Percentiles rank a stretch among this genome's conserved stretches.
Evolutionary conservation across 2,113 vertebrate species (phyloP).

Genomic region (Sphaerodactylus townsendi): DNA sequence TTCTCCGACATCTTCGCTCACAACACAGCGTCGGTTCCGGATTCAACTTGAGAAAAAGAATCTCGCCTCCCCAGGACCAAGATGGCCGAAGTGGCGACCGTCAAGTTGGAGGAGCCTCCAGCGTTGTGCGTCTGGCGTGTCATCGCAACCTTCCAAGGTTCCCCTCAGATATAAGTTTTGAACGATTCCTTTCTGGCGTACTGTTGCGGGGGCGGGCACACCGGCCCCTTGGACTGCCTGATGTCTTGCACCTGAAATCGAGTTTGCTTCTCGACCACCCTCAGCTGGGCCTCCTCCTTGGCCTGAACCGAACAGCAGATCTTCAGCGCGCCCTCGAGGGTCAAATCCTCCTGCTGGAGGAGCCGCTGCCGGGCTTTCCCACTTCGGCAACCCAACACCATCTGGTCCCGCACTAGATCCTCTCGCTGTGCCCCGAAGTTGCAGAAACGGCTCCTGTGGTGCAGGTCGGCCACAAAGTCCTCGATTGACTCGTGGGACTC

Average conservation of each 20-base stretch:
- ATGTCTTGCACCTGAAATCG: not conserved
- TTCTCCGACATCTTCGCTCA: not conserved
- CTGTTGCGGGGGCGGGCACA: too few species aligned
- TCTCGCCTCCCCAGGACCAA: not conserved
- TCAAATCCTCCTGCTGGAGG: not conserved
- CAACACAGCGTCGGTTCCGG: not conserved
- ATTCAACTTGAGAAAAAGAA: too few species aligned
- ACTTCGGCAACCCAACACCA: not conserved
- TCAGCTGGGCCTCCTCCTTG: not conserved
- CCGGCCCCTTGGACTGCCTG: not conserved
- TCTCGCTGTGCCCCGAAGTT: constrained; percentile 1
- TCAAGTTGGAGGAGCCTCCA: too few species aligned
- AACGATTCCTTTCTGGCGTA: not conserved
- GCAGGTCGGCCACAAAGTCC: not conserved
- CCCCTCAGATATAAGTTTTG: constrained; percentile 6
- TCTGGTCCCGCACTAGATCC: constrained; percentile 14
- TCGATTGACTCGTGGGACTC: not conserved
- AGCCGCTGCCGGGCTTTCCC: not conserved
- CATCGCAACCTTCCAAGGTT: too few species aligned
- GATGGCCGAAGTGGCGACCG: not conserved
- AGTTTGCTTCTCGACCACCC: not conserved
- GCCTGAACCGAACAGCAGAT: not conserved
- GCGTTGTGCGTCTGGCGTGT: too few species aligned
- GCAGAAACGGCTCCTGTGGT: not conserved
- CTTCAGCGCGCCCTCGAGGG: not conserved